Evolutionary conservation across 2,888 invertebrate genomes (phyloP).

Genomic region (Drosophila mulleri): DNA sequence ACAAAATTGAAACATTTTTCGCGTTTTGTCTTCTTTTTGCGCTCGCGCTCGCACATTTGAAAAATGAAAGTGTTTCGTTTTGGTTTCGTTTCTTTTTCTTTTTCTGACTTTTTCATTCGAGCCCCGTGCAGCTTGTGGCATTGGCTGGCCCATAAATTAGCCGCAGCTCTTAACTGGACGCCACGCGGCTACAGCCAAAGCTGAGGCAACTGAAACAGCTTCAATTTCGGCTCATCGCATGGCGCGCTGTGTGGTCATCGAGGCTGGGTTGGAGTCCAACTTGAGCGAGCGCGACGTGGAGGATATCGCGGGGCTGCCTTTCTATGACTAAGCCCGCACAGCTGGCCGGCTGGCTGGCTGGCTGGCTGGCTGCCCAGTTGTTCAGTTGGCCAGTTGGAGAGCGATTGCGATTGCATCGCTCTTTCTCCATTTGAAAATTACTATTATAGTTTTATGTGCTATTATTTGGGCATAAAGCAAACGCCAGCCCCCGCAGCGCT

Average conservation of each 20-base stretch:
- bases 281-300: not conserved
- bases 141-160: constrained; percentile 75
- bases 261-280: constrained; percentile 26
- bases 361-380: constrained; percentile 15
- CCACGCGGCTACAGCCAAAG: constrained; percentile 51
- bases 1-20: constrained; percentile 69
- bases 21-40: constrained; percentile 28
- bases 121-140: constrained; percentile 73
- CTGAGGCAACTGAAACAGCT: constrained; percentile 20
- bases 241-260: constrained; percentile 69
- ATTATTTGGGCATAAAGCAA: constrained; percentile 78
- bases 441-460: constrained; percentile 81
- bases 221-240: constrained; percentile 56
- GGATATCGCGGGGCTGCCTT: constrained; percentile 46
- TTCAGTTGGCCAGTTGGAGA: constrained; percentile 62
- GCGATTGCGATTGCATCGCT: constrained; percentile 76
- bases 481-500: constrained; percentile 75
- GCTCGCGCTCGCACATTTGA: constrained; percentile 51
- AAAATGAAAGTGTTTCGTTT: constrained; percentile 75
- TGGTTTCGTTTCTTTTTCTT: constrained; percentile 59
- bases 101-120: constrained; percentile 29
- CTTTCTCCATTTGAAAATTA: constrained; percentile 78
- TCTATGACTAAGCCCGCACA: constrained; percentile 78
- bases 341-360: constrained; percentile 55
- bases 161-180: constrained; percentile 70